Percentiles rank a stretch among this genome's conserved stretches.
Evolutionary conservation across 2,888 invertebrate genomes (phyloP).

Genomic region (Morpho achilles): DNA sequence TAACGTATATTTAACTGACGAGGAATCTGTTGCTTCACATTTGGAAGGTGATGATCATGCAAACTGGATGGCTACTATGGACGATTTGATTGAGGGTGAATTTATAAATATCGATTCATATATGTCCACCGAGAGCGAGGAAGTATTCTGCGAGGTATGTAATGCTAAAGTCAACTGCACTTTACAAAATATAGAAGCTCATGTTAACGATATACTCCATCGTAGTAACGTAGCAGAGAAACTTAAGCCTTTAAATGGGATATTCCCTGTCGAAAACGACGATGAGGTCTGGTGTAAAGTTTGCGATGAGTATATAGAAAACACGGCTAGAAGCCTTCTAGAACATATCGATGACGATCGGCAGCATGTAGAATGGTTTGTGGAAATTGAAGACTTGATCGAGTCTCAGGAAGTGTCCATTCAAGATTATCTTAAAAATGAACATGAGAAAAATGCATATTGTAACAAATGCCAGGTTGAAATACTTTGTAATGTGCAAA

Average conservation of each 20-base stretch:
- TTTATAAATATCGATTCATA: slow-evolving; percentile 48
- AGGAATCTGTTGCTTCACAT: slow-evolving; percentile 48
- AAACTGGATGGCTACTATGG: slow-evolving; percentile 52
- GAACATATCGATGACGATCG: slow-evolving; percentile 52
- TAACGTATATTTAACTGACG: slow-evolving; percentile 38
- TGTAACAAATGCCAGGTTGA: slow-evolving; percentile 51
- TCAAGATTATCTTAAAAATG: slow-evolving; percentile 44
- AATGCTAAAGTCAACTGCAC: slow-evolving; percentile 39
- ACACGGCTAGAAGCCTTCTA: slow-evolving; percentile 44
- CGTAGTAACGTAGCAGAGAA: slow-evolving; percentile 45
- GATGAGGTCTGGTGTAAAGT: slow-evolving; percentile 53
- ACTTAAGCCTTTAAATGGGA: slow-evolving; percentile 49
- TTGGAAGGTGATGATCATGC: slow-evolving; percentile 48
- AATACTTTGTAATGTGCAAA: slow-evolving; percentile 40
- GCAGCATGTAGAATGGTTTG: slow-evolving; percentile 47
- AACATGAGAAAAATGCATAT: slow-evolving; percentile 47
- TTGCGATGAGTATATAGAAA: slow-evolving; percentile 46
- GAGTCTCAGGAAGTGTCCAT: slow-evolving; percentile 44
- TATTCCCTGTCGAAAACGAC: slow-evolving; percentile 46
- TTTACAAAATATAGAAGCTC: slow-evolving; percentile 44
- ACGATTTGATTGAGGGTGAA: slow-evolving; percentile 54
- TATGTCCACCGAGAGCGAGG: slow-evolving; percentile 45
- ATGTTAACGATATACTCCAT: slow-evolving; percentile 50
- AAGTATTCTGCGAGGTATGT: slow-evolving; percentile 52
- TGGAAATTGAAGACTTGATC: slow-evolving; percentile 49